Conservation (phyloP, 2,888 invertebrate species). For the Meliscaeva auricollis region DNA sequence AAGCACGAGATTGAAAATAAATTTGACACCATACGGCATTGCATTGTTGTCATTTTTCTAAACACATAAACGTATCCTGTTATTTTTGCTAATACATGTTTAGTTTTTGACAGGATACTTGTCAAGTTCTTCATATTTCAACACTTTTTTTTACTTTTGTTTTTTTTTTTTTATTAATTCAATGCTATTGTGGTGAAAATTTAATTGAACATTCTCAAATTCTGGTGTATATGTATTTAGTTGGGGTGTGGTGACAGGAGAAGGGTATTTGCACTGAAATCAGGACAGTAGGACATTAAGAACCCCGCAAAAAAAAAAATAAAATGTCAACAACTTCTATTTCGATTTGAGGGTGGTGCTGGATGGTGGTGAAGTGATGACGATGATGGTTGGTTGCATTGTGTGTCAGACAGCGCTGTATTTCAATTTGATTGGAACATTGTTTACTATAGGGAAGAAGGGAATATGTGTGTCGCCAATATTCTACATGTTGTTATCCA, state of each 20-base stretch:
- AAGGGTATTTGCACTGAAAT: slow-evolving; percentile 61
- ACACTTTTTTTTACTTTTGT: slow-evolving; percentile 23
- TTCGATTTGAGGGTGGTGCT: slow-evolving; percentile 58
- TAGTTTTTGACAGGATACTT: slow-evolving; percentile 53
- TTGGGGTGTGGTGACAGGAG: slow-evolving; percentile 22
- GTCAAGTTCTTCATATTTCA: slow-evolving; percentile 37
- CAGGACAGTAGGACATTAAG: slow-evolving; percentile 60
- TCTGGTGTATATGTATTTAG: background rate
- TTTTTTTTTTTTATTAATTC: slow-evolving; percentile 56
- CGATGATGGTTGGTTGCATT: slow-evolving; percentile 8
- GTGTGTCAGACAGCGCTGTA: slow-evolving; percentile 26
- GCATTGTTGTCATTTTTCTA: slow-evolving; percentile 1
- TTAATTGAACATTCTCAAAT: slow-evolving; percentile 55
- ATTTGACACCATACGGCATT: slow-evolving; percentile 59
- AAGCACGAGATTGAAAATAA: slow-evolving; percentile 42
- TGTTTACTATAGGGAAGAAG: slow-evolving; percentile 51
- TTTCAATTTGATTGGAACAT: slow-evolving; percentile 63
- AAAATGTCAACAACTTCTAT: slow-evolving; percentile 72
- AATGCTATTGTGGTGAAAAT: slow-evolving; percentile 48
- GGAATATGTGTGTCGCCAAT: slow-evolving; percentile 54
- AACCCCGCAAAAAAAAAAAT: slow-evolving; percentile 25
- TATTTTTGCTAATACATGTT: slow-evolving; percentile 32
- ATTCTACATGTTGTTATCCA: slow-evolving; percentile 49
- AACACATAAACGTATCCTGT: slow-evolving; percentile 29
- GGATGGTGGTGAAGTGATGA: slow-evolving; percentile 16